Evolutionary conservation across 2,797 vertebrate genomes (phyloP).

Genomic region (Pyrocephalus nanus): DNA sequence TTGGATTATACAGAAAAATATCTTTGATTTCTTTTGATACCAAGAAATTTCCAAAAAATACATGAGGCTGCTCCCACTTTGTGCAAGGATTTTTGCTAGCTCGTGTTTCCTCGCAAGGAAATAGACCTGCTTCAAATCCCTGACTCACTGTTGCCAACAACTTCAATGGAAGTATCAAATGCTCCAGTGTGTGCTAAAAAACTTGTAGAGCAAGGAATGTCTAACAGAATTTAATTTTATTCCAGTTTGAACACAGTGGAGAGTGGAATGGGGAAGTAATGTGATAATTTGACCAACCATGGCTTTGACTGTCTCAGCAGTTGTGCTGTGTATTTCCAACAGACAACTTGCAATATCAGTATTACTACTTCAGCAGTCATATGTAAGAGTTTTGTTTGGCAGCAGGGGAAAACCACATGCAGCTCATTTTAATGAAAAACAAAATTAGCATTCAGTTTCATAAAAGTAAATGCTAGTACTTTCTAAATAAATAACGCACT

Average conservation of each 20-base stretch:
- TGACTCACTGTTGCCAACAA: background rate
- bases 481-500: background rate
- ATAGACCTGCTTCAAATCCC: background rate
- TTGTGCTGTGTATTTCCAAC: background rate
- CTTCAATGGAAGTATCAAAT: background rate
- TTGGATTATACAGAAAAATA: background rate
- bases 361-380: background rate
- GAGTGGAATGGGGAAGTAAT: background rate
- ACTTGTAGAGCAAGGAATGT: background rate
- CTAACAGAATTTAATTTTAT: background rate
- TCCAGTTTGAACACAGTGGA: background rate
- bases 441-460: background rate
- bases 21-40: background rate
- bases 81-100: background rate
- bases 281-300: background rate
- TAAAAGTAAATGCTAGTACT: background rate
- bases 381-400: background rate
- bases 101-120: background rate
- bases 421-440: slow-evolving; percentile 15
- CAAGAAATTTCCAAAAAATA: background rate
- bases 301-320: slow-evolving; percentile 22
- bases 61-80: background rate
- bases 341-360: background rate
- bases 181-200: background rate
- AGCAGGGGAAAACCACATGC: slow-evolving; percentile 15